Evolutionary conservation across 2,113 vertebrate species (phyloP), one percentile per base, ranked within the genome.

Genomic region (Dipodomys ordii): DNA sequence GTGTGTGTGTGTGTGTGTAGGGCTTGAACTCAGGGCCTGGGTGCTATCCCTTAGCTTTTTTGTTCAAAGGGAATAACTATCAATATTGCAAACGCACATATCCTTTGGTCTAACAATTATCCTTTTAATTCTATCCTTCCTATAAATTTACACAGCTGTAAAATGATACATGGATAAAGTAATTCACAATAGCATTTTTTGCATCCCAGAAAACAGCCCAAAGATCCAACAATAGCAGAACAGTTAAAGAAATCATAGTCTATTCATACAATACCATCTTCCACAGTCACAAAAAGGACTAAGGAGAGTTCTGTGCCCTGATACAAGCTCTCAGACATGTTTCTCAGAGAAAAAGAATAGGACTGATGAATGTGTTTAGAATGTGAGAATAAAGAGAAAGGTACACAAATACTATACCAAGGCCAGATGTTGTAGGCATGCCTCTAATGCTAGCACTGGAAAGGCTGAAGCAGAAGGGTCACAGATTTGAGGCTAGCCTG

Each of bases 231-330:
- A 79, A 62, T 27, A 88, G 76, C 64, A 77, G 23, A 82, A 53
- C 39, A 69, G 32, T 79, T 73, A 81, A 88, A 86, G 67, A 91
- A 92, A 88, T 79, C 11, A 82, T 10, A 4, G 62, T 39, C 16
- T n/a, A 67, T 10, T 18, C 32, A 71, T 39, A 69, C 32, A 49
- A 68, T 60, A 39, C 65, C 76, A 71, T 89, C 72, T 53, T 81
- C 87, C 90, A n/a, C 25, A 84, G 68, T 23, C 46, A 68, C 65
- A 87, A 83, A 94, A 87, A 91, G 82, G 35, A 84, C 25, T 46
- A 74, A 89, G 35, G 49, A 80, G 39, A 39, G 16, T 91, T 77
- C n/a, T 68, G 20, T 80, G 32, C 65, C 6, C 16, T 77, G 16
- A 86, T 35, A 57, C 13, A 62, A 88, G 20, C 57, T 85, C 32